Base-by-base conservation (phyloP, 2,113 vertebrate species). In the Myiozetetes cayanensis region DNA sequence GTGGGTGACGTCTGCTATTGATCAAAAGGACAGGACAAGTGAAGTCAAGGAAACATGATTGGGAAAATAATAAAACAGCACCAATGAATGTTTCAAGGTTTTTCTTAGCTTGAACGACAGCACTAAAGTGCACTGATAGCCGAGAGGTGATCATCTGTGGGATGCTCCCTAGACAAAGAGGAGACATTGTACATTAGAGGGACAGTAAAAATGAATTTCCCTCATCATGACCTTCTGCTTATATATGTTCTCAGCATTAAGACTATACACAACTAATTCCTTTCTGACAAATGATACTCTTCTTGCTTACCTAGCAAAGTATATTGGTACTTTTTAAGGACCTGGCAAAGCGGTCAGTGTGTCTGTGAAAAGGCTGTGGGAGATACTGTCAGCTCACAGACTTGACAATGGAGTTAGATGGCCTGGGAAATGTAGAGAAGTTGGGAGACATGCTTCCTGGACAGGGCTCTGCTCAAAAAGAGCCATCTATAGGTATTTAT, bases 1-100 rank as follows among this genome's bases (percentile, higher is more conserved):
- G 68, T 88, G 61, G 52, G 56, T 96, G 79, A 93, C 0, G 4
- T 84, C 79, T 78, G 68, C 61, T 93, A 92, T 95, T 92, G 96
- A 96, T 96, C 76, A 94, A 96, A 94, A 70, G 56, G 55, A 93
- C 52, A 86, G 65, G 61, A 86, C 70, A 90, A 94, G 68, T 65
- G 52, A 95, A 96, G 85, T 80, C 93, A 96, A 90, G 79, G 78
- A 93, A 96, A 96, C 65, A 80, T 68, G 79, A 96, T 46, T 76
- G 86, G 86, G 79, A 92, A 96, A 94, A 91, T 95, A 96, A 95
- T 90, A 95, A 93, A 96, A 62, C 71, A 78, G 35, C 17, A n/a
- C 20, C 53, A 76, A n/a, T 80, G 33, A 83, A 93, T 52, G 59
- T 80, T 90, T 96, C 87, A 91, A 93, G 63, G 61, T 55, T 91